These are phyloP conservation scores for Camptogramma bilineatum DNA, from an alignment of 2,888 invertebrate species.

Conservation along the genomic window DNA sequence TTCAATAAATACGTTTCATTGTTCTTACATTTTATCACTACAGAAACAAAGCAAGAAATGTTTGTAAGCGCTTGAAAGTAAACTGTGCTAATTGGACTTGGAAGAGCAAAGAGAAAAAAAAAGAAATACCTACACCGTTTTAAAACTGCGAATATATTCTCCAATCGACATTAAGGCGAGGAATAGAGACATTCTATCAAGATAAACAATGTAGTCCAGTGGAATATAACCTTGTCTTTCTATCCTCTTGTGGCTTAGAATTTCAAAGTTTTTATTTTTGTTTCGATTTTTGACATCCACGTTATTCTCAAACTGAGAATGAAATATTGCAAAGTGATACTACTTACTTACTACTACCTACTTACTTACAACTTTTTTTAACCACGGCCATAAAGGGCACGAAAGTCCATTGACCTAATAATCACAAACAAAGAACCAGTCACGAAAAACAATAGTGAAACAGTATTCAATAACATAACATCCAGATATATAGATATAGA, in stretches of 20 bases:
- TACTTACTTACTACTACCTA: too few relatives aligned
- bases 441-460: neutral
- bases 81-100: neutral
- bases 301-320: too few relatives aligned
- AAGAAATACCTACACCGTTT: neutral
- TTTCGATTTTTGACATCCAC: too few relatives aligned
- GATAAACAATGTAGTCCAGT: neutral
- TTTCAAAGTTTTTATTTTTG: too few relatives aligned
- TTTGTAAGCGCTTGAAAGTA: slow-evolving; percentile 3
- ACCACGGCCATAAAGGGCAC: too few relatives aligned
- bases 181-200: neutral
- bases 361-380: too few relatives aligned
- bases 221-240: too few relatives aligned
- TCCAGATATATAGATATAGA: too few relatives aligned
- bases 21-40: neutral
- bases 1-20: neutral
- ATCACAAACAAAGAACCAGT: neutral
- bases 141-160: neutral
- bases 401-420: too few relatives aligned
- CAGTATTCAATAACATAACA: neutral
- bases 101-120: neutral
- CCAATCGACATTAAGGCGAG: neutral
- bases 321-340: too few relatives aligned
- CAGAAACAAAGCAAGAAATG: slow-evolving; percentile 1
- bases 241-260: too few relatives aligned